These are phyloP conservation scores for Natrix natrix DNA, from an alignment of 2,797 vertebrate genomes.

Conservation along the genomic window DNA sequence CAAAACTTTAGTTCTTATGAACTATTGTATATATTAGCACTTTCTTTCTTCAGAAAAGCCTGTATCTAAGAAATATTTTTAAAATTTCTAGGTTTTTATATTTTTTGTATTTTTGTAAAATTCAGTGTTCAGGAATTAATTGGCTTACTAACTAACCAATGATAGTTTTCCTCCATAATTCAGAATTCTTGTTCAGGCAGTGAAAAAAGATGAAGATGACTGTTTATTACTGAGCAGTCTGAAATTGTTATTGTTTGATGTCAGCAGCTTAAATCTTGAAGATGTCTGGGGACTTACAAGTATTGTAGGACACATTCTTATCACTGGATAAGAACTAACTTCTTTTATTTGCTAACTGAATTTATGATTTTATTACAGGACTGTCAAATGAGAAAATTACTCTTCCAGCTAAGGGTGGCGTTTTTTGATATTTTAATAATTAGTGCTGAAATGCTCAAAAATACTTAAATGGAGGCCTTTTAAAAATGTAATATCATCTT, in stretches of 20 bases:
- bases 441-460: no score
- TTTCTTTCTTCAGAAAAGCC: background rate
- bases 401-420: background rate
- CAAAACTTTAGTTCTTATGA: background rate
- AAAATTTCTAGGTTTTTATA: background rate
- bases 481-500: no score
- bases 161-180: background rate
- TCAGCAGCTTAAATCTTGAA: no score
- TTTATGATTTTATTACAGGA: background rate
- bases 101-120: background rate
- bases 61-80: background rate
- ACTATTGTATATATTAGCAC: background rate
- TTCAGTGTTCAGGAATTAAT: background rate
- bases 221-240: background rate
- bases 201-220: background rate
- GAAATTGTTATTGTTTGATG: background rate
- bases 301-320: background rate
- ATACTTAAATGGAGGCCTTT: no score
- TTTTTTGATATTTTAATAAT: background rate
- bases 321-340: background rate
- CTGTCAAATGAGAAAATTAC: background rate
- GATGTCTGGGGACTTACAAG: background rate
- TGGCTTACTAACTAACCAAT: background rate
- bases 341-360: background rate
- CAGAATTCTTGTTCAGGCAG: background rate